Evolutionary conservation across 2,888 invertebrate species (phyloP).

Genomic region (Odontocolon sp.): DNA sequence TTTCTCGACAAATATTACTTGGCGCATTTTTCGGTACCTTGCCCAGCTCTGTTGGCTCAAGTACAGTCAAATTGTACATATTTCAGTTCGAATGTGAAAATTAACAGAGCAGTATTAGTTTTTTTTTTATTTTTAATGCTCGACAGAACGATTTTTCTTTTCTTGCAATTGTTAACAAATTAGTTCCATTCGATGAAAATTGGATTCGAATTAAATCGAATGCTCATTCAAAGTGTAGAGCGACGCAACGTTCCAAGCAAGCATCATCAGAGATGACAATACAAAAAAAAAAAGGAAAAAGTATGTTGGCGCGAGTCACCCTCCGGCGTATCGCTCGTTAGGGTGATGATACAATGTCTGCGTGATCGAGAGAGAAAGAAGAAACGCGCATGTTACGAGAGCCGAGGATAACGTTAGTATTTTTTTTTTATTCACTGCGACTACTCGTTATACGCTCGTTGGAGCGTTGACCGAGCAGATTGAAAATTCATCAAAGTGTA

Average conservation of each 20-base stretch:
- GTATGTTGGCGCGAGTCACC: conserved; percentile 20
- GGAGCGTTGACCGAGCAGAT: conserved; percentile 1
- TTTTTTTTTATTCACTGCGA: conserved; percentile 18
- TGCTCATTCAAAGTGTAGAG: neutral
- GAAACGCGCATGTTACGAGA: neutral
- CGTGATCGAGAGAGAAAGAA: conserved; percentile 2
- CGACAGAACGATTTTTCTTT: too few relatives aligned
- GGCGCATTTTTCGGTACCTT: neutral
- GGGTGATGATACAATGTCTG: conserved; percentile 46
- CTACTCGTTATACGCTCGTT: conserved; percentile 16
- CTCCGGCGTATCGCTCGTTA: conserved; percentile 47
- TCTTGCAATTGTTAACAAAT: too few relatives aligned
- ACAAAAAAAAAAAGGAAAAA: conserved; percentile 22
- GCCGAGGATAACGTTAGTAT: conserved; percentile 5
- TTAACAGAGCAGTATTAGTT: conserved; percentile 19
- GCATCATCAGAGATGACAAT: neutral
- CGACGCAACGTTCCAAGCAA: neutral
- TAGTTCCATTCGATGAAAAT: too few relatives aligned
- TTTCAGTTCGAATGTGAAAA: conserved; percentile 22
- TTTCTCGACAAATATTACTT: neutral
- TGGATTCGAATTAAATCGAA: neutral
- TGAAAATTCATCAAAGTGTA: conserved; percentile 7
- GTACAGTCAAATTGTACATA: neutral
- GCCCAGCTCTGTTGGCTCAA: neutral
- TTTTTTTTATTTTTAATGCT: too few relatives aligned